Conservation (phyloP, 92 coral and sea anemone species). For the Phenganax stokvisi region DNA sequence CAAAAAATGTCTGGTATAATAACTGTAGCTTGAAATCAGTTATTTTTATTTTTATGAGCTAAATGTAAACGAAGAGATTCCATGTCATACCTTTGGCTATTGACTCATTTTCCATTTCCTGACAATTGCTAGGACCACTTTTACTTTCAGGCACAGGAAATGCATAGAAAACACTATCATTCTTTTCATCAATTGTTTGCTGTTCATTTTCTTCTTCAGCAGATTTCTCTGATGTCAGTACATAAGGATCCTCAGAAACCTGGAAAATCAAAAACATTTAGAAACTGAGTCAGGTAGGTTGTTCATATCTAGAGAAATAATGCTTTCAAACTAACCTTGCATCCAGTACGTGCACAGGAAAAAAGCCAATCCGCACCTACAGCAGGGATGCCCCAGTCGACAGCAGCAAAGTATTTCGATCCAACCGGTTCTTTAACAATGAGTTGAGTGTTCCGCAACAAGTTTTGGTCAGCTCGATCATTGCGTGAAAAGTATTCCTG, state of each 20-base stretch:
- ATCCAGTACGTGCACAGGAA: constrained; percentile 66
- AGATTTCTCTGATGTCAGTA: constrained; percentile 45
- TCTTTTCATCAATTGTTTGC: not conserved
- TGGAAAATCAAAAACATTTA: too few species aligned
- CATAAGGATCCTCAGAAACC: constrained; percentile 27
- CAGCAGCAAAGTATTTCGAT: constrained; percentile 76
- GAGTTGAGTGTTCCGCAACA: constrained; percentile 78
- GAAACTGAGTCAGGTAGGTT: too few species aligned
- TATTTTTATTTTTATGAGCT: too few species aligned
- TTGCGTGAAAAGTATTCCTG: constrained; percentile 80
- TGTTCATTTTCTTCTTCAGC: not conserved
- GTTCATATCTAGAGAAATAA: not conserved
- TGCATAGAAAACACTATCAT: not conserved
- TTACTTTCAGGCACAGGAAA: not conserved
- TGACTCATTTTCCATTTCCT: not conserved
- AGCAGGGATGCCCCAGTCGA: constrained; percentile 78
- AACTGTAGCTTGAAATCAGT: too few species aligned
- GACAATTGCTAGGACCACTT: not conserved
- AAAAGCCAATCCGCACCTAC: constrained; percentile 72
- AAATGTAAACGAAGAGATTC: too few species aligned
- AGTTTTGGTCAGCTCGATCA: constrained; percentile 41
- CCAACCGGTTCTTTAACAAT: constrained; percentile 78
- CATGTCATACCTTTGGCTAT: not conserved
- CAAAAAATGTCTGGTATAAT: too few species aligned
- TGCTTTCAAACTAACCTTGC: constrained; percentile 11